phyloP scores from a whole-genome alignment of 2,113 vertebrate species.

The Setophaga kirtlandii region DNA sequence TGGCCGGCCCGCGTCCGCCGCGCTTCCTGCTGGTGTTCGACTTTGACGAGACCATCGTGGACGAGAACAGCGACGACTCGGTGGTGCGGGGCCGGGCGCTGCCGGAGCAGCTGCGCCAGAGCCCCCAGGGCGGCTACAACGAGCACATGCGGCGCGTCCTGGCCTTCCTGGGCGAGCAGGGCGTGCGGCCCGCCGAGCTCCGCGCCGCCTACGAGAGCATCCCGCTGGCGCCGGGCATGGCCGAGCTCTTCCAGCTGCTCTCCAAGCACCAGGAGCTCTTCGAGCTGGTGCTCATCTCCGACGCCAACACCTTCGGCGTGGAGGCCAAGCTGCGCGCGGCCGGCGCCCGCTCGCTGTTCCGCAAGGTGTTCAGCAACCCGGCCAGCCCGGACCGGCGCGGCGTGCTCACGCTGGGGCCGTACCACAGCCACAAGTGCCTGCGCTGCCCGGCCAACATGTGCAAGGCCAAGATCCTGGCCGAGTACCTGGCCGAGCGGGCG shows the following conservation, averaged over 20 bases:
- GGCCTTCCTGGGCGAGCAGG: slow-evolving; percentile 88
- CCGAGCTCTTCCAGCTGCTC: slow-evolving; percentile 87
- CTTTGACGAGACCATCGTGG: slow-evolving; percentile 95
- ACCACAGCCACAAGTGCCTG: slow-evolving; percentile 88
- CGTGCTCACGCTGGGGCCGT: slow-evolving; percentile 85
- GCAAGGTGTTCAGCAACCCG: slow-evolving; percentile 90
- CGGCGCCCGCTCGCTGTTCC: slow-evolving; percentile 82
- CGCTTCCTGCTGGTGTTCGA: slow-evolving; percentile 92
- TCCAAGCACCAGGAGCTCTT: slow-evolving; percentile 82
- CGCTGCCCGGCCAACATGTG: slow-evolving; percentile 95
- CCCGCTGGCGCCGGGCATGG: slow-evolving; percentile 88
- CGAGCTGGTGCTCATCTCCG: slow-evolving; percentile 91
- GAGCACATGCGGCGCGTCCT: slow-evolving; percentile 93
- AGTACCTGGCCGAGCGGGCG: slow-evolving; percentile 84
- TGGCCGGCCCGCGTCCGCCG: slow-evolving; percentile 75
- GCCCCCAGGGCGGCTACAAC: slow-evolving; percentile 88
- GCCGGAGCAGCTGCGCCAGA: slow-evolving; percentile 83
- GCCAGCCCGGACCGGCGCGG: slow-evolving; percentile 85
- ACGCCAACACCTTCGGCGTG: slow-evolving; percentile 92
- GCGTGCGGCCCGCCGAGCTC: slow-evolving; percentile 81
- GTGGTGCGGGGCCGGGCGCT: slow-evolving; percentile 84
- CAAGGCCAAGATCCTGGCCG: slow-evolving; percentile 86
- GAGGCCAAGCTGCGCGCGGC: slow-evolving; percentile 82
- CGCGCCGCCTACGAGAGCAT: slow-evolving; percentile 84
- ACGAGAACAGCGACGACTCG: slow-evolving; percentile 92